These are phyloP conservation scores for Theocolax elegans DNA, from an alignment of 1,140 invertebrate genomes.

Conservation along the genomic window DNA sequence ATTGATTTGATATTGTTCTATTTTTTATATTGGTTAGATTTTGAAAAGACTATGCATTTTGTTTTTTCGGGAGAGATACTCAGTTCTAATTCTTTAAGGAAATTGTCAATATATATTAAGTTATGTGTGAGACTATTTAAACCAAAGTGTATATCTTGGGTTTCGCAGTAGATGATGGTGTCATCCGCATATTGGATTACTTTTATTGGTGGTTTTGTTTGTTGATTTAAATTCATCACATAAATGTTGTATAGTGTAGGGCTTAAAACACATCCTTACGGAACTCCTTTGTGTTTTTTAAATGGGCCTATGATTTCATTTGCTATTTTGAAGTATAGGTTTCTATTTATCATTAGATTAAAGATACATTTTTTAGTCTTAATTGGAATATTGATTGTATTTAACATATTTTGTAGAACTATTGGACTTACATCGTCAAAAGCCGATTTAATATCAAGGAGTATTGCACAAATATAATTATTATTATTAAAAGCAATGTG, in stretches of 20 bases:
- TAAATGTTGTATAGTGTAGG: slow-evolving; percentile 39
- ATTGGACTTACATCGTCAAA: slow-evolving; percentile 24
- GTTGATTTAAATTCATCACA: background rate
- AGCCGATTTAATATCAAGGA: slow-evolving; percentile 32
- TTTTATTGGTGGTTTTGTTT: background rate
- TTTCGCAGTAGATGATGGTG: slow-evolving; percentile 20
- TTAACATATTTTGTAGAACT: slow-evolving; percentile 4
- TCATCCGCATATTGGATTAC: slow-evolving; percentile 38
- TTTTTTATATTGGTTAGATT: background rate
- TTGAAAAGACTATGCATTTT: background rate
- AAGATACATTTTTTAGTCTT: slow-evolving; percentile 29
- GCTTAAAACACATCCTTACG: slow-evolving; percentile 32
- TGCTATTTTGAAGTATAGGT: slow-evolving; percentile 24
- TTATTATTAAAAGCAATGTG: background rate
- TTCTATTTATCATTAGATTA: slow-evolving; percentile 31
- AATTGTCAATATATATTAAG: background rate
- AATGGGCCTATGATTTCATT: background rate
- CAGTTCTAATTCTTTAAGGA: slow-evolving; percentile 20
- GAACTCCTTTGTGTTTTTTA: slow-evolving; percentile 6
- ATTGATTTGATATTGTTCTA: background rate
- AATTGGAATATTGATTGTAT: slow-evolving; percentile 1
- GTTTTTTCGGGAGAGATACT: slow-evolving; percentile 7
- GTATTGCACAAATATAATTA: background rate
- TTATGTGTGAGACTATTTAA: background rate
- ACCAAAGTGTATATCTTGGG: background rate